Percentiles rank a stretch among this genome's conserved stretches.
phyloP scores from a whole-genome alignment of 2,797 vertebrate genomes.

The Helostoma temminkii region DNA sequence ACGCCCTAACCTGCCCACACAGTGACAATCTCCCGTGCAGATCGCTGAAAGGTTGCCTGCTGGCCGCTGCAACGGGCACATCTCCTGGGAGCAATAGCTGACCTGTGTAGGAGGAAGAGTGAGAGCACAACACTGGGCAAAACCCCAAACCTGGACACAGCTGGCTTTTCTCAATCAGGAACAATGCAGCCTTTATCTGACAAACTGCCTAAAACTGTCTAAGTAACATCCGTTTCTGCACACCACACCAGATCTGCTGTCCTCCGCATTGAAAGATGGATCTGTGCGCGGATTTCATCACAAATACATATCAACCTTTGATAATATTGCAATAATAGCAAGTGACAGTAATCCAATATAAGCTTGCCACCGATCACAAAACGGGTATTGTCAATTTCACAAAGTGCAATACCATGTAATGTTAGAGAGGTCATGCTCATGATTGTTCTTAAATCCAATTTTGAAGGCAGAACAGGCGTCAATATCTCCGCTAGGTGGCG shows the following conservation, averaged over 20 bases:
- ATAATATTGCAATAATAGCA: constrained; percentile 62
- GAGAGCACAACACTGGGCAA: constrained; percentile 54
- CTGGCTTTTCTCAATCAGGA: constrained; percentile 52
- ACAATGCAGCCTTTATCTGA: constrained; percentile 68
- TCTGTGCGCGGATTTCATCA: constrained; percentile 25
- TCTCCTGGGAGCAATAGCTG: constrained; percentile 59
- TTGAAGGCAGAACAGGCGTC: constrained; percentile 37
- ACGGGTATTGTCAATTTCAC: constrained; percentile 54
- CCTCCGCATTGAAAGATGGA: not conserved
- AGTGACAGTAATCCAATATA: constrained; percentile 65
- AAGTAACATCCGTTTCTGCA: constrained; percentile 37
- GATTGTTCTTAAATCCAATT: constrained; percentile 76
- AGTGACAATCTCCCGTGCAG: constrained; percentile 53
- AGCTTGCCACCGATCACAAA: constrained; percentile 29
- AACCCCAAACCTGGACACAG: constrained; percentile 68
- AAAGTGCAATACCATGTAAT: constrained; percentile 72
- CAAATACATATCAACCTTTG: constrained; percentile 51
- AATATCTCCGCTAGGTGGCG: constrained; percentile 79
- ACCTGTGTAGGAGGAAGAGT: constrained; percentile 69
- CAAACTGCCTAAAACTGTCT: constrained; percentile 28
- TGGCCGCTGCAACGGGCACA: constrained; percentile 31
- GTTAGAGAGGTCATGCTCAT: constrained; percentile 54
- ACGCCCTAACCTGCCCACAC: constrained; percentile 62
- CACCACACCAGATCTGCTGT: not conserved
- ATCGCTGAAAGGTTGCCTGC: constrained; percentile 57